A percentile compares a stretch with the other conserved stretches of the same genome.
Evolutionary conservation across 2,113 vertebrate species (phyloP).

Genomic region (Macrotus californicus): DNA sequence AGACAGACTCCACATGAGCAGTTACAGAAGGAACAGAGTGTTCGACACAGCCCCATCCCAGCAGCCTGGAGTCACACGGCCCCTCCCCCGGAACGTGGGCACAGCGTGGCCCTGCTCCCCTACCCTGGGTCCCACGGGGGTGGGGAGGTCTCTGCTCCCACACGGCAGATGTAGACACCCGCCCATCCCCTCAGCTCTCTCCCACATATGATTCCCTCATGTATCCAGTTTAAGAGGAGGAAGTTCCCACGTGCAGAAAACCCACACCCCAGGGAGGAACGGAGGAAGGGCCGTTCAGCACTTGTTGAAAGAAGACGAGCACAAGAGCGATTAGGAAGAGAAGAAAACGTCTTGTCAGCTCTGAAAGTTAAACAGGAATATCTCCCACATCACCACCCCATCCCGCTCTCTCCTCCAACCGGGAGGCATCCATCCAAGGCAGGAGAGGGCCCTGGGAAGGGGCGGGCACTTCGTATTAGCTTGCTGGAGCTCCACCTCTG

Average conservation of each 20-base stretch:
- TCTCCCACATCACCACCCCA: background rate
- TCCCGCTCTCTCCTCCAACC: rapidly evolving
- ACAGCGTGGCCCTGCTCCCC: background rate
- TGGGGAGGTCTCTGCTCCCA: background rate
- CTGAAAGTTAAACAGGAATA: background rate
- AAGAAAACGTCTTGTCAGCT: background rate
- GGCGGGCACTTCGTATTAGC: constrained; percentile 20
- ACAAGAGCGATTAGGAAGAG: rapidly evolving
- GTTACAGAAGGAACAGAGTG: background rate
- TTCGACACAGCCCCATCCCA: rapidly evolving
- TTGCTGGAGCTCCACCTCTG: constrained; percentile 75
- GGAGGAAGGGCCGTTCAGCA: background rate
- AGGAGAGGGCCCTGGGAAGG: background rate
- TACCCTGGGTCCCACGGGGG: background rate
- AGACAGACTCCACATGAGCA: background rate
- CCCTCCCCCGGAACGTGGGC: background rate
- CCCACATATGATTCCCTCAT: constrained; percentile 11
- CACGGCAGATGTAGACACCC: background rate
- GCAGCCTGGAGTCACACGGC: background rate
- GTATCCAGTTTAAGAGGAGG: constrained; percentile 30
- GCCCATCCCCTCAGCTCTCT: background rate
- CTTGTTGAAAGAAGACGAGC: constrained; percentile 7
- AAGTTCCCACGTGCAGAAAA: background rate
- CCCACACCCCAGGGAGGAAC: background rate
- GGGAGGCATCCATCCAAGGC: background rate